Percentiles rank a stretch among this genome's conserved stretches.
phyloP scores from a whole-genome alignment of 1,140 invertebrate species.

The Riptortus pedestris region DNA sequence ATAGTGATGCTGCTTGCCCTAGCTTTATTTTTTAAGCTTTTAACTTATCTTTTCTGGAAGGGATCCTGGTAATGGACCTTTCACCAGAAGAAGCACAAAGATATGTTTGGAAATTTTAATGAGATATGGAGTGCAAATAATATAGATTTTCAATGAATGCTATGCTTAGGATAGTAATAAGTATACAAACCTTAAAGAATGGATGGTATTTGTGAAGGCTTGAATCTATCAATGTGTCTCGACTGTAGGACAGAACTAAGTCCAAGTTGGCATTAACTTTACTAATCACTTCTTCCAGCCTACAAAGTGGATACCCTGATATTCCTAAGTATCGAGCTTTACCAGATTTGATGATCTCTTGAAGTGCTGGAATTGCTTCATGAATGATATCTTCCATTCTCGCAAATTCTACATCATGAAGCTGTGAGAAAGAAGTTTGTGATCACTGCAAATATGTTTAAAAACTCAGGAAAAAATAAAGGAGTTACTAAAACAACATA shows the following conservation, averaged over 20 bases:
- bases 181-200: conserved; percentile 55
- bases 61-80: too few species aligned
- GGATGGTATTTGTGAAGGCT: conserved; percentile 59
- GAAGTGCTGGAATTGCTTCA: conserved; percentile 73
- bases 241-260: conserved; percentile 64
- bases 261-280: conserved; percentile 55
- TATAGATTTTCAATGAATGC: too few species aligned
- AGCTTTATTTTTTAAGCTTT: too few species aligned
- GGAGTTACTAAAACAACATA: too few species aligned
- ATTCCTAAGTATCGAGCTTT: conserved; percentile 76
- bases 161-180: too few species aligned
- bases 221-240: conserved; percentile 68
- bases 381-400: conserved; percentile 68
- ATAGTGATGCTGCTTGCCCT: too few species aligned
- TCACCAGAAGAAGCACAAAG: too few species aligned
- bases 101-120: too few species aligned
- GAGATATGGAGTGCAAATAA: too few species aligned
- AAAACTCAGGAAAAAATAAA: too few species aligned
- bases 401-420: conserved; percentile 86
- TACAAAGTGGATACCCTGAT: conserved; percentile 73
- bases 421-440: conserved; percentile 42
- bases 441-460: conserved; percentile 13
- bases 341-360: conserved; percentile 57
- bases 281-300: conserved; percentile 61
- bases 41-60: too few species aligned